Evolutionary conservation across 2,113 vertebrate species (phyloP), one percentile per base, ranked within the genome.

Genomic region (Naja naja): DNA sequence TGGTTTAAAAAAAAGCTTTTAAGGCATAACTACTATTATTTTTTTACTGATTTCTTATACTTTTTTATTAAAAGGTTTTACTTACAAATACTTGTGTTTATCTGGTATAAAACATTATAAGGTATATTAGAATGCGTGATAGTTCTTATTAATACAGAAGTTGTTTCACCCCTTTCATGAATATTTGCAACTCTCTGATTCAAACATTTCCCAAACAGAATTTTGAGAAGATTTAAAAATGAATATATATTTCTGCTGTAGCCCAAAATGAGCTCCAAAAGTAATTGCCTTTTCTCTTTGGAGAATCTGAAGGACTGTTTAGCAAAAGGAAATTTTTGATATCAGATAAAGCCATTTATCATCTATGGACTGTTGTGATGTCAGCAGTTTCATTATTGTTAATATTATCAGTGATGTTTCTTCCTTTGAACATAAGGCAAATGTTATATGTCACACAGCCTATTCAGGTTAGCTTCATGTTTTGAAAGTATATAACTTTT

Each of bases 401-500:
- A 69, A 53, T 81, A 81, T 81, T 90, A 81, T 54, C 49, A 69
- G 12, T 27, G 23, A 90, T 69, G 43, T 95, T 93, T 27, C 85
- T 43, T 92, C 74, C 43, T 93, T 93, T 94, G 91, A 95, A 94
- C 53, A 16, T 56, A 86, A 94, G 52, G 91, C 45, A 91, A 89
- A 64, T 86, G n/a, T 85, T 91, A 34, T 69, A 90, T 81, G 54
- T 95, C 90, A 95, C 90, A 95, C 90, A 95, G 95, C 25, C 11
- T 96, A 43, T 96, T 95, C 45, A 5, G 25, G 39, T 60, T 4
- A 49, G 47, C 34, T 85, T 96, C 88, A 14, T 92, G 88, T 94
- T 88, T 56, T 85, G 90, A 85, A 89, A 92, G 43, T 53, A 54
- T 58, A 89, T 88, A 54, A 85, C 94, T 93, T 64, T 91, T 85